Percentiles rank a stretch among this genome's conserved stretches.
These are phyloP conservation scores for Astreopora myriophthalma DNA, from an alignment of 64 coral and sea anemone species.

Conservation along the genomic window DNA sequence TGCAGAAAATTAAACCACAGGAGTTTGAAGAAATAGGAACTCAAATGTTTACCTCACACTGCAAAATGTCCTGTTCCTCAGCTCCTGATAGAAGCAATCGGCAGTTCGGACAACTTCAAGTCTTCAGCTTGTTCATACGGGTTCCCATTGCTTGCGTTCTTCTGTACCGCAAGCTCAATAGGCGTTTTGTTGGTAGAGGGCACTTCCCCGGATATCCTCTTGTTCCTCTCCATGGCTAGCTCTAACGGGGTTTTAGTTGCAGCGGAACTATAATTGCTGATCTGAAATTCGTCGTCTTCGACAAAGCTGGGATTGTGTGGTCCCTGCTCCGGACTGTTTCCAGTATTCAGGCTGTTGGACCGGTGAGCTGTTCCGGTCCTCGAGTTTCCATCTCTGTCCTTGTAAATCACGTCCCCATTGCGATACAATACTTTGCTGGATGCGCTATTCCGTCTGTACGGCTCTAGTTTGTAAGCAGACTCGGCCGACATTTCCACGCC, in stretches of 20 bases:
- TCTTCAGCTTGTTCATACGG: not conserved
- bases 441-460: not conserved
- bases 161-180: slow-evolving; percentile 4
- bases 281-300: not conserved
- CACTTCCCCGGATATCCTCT: not conserved
- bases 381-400: slow-evolving; percentile 33
- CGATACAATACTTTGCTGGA: slow-evolving; percentile 44
- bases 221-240: not conserved
- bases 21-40: too few relatives aligned
- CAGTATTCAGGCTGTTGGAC: not conserved
- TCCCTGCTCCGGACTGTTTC: not conserved
- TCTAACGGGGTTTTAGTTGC: not conserved
- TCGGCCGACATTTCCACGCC: not conserved
- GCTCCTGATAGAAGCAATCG: not conserved
- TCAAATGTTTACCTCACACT: not conserved
- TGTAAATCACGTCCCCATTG: slow-evolving; percentile 61
- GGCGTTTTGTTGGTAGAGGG: not conserved
- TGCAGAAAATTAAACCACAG: too few relatives aligned
- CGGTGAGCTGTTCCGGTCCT: not conserved
- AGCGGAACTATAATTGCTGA: not conserved
- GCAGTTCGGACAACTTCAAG: not conserved
- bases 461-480: not conserved
- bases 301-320: not conserved
- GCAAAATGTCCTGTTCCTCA: not conserved
- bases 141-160: not conserved